A percentile compares a stretch with the other conserved stretches of the same genome.
Evolutionary conservation across 2,113 vertebrate genomes (phyloP).

Genomic region (Thunnus thynnus): DNA sequence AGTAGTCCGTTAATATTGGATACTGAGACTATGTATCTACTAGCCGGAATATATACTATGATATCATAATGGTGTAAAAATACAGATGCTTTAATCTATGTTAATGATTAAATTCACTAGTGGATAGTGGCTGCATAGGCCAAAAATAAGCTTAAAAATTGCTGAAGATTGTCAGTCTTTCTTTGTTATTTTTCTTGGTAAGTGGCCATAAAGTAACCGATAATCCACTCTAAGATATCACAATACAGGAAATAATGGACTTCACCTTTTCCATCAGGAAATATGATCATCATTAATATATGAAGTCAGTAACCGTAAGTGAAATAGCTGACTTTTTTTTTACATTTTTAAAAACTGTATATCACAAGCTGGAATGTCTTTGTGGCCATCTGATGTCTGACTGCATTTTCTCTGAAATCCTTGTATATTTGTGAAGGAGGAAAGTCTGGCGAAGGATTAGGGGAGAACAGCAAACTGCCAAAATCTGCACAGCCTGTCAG

Average conservation of each 20-base stretch:
- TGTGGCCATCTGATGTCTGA: slow-evolving; percentile 74
- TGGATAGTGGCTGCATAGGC: not conserved
- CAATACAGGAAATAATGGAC: not conserved
- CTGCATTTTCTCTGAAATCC: slow-evolving; percentile 74
- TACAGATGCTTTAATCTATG: not conserved
- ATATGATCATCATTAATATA: not conserved
- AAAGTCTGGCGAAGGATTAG: slow-evolving; percentile 83
- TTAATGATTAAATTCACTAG: not conserved
- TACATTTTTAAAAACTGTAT: slow-evolving; percentile 54
- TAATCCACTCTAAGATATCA: not conserved
- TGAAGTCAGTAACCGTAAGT: slow-evolving; percentile 5
- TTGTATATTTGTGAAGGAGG: slow-evolving; percentile 78
- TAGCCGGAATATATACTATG: not conserved
- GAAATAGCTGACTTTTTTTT: not conserved
- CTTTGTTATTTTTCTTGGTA: not conserved
- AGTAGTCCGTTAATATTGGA: too few species aligned
- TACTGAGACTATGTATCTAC: too few species aligned
- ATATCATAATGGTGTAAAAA: not conserved
- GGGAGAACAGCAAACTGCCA: slow-evolving; percentile 81
- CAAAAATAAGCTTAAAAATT: not conserved
- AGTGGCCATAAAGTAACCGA: not conserved
- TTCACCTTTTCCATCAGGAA: not conserved
- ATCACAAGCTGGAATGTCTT: slow-evolving; percentile 69
- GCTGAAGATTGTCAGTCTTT: not conserved
- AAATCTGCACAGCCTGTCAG: slow-evolving; percentile 83